phyloP scores from a whole-genome alignment of 2,113 vertebrate genomes.

The Psettodes erumei region DNA sequence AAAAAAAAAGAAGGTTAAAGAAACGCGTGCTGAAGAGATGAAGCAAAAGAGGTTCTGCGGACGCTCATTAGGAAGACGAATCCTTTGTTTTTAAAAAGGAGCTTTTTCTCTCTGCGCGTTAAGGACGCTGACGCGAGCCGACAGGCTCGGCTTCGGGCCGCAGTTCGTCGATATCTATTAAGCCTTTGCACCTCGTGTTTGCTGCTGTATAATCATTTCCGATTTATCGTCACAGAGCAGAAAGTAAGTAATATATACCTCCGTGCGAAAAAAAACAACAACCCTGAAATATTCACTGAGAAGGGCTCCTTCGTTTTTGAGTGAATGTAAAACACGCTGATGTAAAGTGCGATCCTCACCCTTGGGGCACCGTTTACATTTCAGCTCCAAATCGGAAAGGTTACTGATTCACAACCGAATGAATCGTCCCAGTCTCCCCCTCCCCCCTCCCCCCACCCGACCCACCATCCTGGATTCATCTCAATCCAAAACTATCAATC shows the following conservation, averaged over 20 bases:
- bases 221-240: slow-evolving; percentile 33
- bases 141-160: background rate
- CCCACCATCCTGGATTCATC: slow-evolving; percentile 34
- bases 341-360: slow-evolving; percentile 49
- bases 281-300: slow-evolving; percentile 24
- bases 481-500: slow-evolving; percentile 71
- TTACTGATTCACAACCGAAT: slow-evolving; percentile 56
- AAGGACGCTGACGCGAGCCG: slow-evolving; percentile 11
- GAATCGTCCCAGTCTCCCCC: slow-evolving; percentile 4
- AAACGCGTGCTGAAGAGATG: background rate
- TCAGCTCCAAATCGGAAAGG: slow-evolving; percentile 57
- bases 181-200: background rate
- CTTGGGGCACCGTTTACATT: slow-evolving; percentile 61
- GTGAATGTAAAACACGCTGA: slow-evolving; percentile 54
- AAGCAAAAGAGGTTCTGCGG: background rate
- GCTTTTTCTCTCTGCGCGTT: background rate
- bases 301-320: slow-evolving; percentile 35
- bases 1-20: background rate
- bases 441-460: slow-evolving; percentile 15
- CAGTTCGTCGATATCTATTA: slow-evolving; percentile 24
- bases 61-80: background rate
- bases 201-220: slow-evolving; percentile 28
- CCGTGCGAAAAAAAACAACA: background rate
- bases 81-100: slow-evolving; percentile 9
- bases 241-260: slow-evolving; percentile 23